phyloP scores from a whole-genome alignment of 2,888 invertebrate species.

The Torymus aiolomorphi region DNA sequence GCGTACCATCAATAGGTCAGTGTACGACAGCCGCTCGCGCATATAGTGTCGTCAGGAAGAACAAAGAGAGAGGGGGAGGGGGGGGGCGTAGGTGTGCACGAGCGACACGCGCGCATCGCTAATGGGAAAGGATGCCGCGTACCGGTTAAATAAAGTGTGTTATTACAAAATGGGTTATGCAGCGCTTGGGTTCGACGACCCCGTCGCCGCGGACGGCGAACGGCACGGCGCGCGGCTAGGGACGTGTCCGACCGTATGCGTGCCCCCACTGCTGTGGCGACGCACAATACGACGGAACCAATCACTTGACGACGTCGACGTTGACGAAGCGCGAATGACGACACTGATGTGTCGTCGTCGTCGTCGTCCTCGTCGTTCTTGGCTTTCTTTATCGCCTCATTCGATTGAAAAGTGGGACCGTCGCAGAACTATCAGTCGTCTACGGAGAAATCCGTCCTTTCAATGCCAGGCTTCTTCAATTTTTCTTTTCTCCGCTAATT shows the following conservation, averaged over 20 bases:
- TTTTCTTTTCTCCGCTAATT: too few species aligned
- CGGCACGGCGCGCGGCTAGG: conserved; percentile 60
- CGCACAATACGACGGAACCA: conserved; percentile 63
- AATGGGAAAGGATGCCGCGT: conserved; percentile 69
- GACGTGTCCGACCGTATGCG: conserved; percentile 28
- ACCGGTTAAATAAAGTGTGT: conserved; percentile 74
- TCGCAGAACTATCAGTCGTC: too few species aligned
- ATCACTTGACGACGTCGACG: conserved; percentile 50
- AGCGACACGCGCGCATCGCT: conserved; percentile 27
- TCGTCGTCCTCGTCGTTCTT: too few species aligned
- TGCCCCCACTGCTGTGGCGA: conserved; percentile 57
- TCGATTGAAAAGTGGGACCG: too few species aligned
- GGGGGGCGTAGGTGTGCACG: not conserved
- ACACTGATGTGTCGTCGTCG: too few species aligned
- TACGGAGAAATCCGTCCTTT: too few species aligned
- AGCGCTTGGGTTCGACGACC: conserved; percentile 72
- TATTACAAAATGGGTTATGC: conserved; percentile 76
- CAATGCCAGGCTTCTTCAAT: too few species aligned
- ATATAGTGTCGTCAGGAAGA: not conserved
- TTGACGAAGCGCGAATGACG: too few species aligned
- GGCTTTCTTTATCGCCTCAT: too few species aligned
- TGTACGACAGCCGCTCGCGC: conserved; percentile 13
- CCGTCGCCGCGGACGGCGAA: conserved; percentile 69
- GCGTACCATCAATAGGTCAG: conserved; percentile 40
- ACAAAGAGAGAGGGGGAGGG: not conserved